Evolutionary conservation across 2,113 vertebrate genomes (phyloP), one percentile per base, ranked within the genome.

Genomic region (Echinops telfairi): DNA sequence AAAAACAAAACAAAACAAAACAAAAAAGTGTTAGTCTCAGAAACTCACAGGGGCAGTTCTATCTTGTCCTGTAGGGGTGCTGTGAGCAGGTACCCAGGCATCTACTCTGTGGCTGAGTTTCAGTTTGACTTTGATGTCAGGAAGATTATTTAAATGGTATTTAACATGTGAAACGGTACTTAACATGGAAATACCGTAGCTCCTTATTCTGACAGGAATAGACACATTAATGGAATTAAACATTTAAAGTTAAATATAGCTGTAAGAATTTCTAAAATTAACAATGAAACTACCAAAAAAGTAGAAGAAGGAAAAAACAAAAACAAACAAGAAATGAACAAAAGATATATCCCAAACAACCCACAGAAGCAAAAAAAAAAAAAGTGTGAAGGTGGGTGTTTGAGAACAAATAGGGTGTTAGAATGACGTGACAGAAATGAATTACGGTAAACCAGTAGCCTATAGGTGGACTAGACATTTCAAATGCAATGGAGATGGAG

Each of bases 201-300:
- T 62, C 77, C 36, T 71, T 77, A 64, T 27, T 9, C 47, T 53
- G 47, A 53, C 47, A 53, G 10, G 47, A 71, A 1, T 43, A 91
- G 36, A 92, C 81, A 82, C 78, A 38, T 15, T 76, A 25, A 79
- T 40, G 79, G 53, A 86, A 83, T 68, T 86, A 78, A 85, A 83
- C 14, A 86, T 90, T 16, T 40, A 78, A 88, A 87, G 86, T 85
- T 89, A 84, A 91, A 94, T 62, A 40, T 33, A 12, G 47, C 64
- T 82, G 36, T 81, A 86, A 71, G 76, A 81, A 78, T 53, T 77
- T 73, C 62, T 92, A 90, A 68, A 23, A 75, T 25, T 90, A 94
- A 57, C 40, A 89, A 2, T 88, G 71, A 90, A 47, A 83, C 14
- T 68, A 81, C 8, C 82, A 86, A 79, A 79, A 80, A 68, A 68